Percentiles rank a stretch among this genome's conserved stretches.
These are phyloP conservation scores for Phasianus colchicus DNA, from an alignment of 2,113 vertebrate genomes.

Conservation along the genomic window DNA sequence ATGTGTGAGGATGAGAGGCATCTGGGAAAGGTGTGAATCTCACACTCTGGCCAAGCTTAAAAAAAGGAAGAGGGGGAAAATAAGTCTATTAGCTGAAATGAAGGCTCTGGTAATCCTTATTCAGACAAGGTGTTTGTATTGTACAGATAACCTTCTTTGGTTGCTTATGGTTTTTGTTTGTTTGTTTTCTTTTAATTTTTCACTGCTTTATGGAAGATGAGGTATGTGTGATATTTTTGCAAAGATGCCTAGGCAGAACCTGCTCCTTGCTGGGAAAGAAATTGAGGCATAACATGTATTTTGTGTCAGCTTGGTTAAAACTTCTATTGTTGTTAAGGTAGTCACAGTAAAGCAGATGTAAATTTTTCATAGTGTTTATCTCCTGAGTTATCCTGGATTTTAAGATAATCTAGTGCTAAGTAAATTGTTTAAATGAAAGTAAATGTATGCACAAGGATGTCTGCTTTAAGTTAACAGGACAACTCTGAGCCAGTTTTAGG, in stretches of 20 bases:
- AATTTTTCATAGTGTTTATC: not conserved
- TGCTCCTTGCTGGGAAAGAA: not conserved
- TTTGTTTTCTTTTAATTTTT: not conserved
- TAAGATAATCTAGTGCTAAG: not conserved
- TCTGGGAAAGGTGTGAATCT: not conserved
- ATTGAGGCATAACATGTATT: not conserved
- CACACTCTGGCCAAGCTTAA: not conserved
- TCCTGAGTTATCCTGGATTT: not conserved
- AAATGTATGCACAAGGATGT: not conserved
- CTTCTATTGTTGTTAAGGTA: not conserved
- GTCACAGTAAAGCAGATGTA: not conserved
- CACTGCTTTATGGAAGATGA: not conserved
- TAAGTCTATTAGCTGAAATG: conserved; percentile 3
- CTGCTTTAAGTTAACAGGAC: not conserved
- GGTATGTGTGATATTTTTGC: not conserved
- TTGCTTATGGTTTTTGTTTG: not conserved
- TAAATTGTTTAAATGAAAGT: not conserved
- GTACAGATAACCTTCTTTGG: not conserved
- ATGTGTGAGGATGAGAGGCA: not conserved
- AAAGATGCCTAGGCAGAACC: not conserved
- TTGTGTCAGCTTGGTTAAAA: not conserved
- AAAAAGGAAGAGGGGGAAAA: not conserved
- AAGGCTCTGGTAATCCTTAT: not conserved
- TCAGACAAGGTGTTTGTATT: not conserved
- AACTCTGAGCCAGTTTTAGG: not conserved